phyloP scores from a whole-genome alignment of 2,113 vertebrate genomes.

The Ptilorrhoa leucosticta region DNA sequence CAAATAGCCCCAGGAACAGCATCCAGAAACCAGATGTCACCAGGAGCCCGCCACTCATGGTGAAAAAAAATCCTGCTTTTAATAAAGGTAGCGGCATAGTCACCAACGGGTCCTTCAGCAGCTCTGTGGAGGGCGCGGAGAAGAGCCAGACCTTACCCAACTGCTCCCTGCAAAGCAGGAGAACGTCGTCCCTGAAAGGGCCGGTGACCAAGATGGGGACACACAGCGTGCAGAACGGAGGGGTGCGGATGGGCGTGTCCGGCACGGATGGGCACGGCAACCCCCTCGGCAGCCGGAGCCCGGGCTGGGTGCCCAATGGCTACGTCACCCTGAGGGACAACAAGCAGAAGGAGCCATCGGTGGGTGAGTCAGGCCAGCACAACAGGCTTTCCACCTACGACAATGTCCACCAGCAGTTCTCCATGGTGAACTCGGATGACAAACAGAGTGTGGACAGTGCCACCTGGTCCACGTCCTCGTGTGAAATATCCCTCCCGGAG shows the following conservation, averaged over 20 bases:
- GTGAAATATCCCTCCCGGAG: slow-evolving; percentile 94
- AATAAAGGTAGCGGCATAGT: slow-evolving; percentile 96
- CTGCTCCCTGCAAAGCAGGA: slow-evolving; percentile 76
- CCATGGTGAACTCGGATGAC: slow-evolving; percentile 84
- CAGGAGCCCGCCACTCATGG: slow-evolving; percentile 85
- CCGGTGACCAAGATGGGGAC: slow-evolving; percentile 93
- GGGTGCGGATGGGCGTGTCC: slow-evolving; percentile 81
- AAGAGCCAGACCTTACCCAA: slow-evolving; percentile 78
- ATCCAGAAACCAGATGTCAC: slow-evolving; percentile 81
- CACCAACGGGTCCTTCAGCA: slow-evolving; percentile 97
- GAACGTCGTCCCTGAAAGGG: slow-evolving; percentile 81
- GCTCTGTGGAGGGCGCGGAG: slow-evolving; percentile 79
- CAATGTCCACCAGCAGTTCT: slow-evolving; percentile 91
- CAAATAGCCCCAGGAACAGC: slow-evolving; percentile 83
- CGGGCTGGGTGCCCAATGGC: slow-evolving; percentile 84
- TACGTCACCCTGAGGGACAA: slow-evolving; percentile 86
- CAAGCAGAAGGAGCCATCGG: slow-evolving; percentile 73
- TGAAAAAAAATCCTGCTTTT: slow-evolving; percentile 96
- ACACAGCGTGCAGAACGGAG: slow-evolving; percentile 79
- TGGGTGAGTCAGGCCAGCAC: slow-evolving; percentile 76
- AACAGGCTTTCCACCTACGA: slow-evolving; percentile 96
- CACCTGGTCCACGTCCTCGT: slow-evolving; percentile 98
- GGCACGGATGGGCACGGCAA: slow-evolving; percentile 74
- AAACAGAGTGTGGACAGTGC: slow-evolving; percentile 97
- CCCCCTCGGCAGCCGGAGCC: slow-evolving; percentile 68